Conservation (phyloP, 2,888 invertebrate genomes). For the Merodon equestris region DNA sequence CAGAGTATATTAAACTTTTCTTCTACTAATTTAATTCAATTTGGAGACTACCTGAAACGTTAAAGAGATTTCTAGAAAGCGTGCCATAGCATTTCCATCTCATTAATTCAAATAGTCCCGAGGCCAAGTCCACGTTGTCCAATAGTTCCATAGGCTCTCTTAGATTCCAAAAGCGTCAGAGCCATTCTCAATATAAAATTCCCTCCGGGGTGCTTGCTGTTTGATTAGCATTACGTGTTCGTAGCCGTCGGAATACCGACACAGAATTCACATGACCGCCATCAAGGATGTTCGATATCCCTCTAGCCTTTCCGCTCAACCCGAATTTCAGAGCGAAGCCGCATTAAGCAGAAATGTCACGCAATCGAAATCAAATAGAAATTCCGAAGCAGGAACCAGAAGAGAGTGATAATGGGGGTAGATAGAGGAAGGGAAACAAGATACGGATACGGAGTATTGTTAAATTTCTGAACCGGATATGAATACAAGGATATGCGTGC, state of each 20-base stretch:
- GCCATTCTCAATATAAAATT: not conserved
- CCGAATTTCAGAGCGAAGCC: slow-evolving; percentile 2
- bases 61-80: not conserved
- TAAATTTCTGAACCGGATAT: slow-evolving; percentile 12
- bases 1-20: too few relatives aligned
- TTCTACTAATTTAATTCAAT: slow-evolving; percentile 36
- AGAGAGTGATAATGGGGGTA: too few relatives aligned
- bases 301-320: not conserved
- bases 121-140: not conserved
- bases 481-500: slow-evolving; percentile 29
- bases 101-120: too few relatives aligned
- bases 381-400: slow-evolving; percentile 7
- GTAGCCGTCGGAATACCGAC: slow-evolving; percentile 8
- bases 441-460: too few relatives aligned
- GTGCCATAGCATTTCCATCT: slow-evolving; percentile 16
- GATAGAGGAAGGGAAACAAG: too few relatives aligned
- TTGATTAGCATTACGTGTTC: slow-evolving; percentile 39
- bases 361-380: slow-evolving; percentile 58
- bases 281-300: slow-evolving; percentile 43
- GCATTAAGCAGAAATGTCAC: slow-evolving; percentile 56
- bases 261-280: not conserved
- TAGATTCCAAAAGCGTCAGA: too few relatives aligned
- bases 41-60: slow-evolving; percentile 17
- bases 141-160: too few relatives aligned
- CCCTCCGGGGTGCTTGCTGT: slow-evolving; percentile 22